These are phyloP conservation scores for Hipposideros armiger DNA, from an alignment of 2,113 vertebrate species.

Conservation along the genomic window DNA sequence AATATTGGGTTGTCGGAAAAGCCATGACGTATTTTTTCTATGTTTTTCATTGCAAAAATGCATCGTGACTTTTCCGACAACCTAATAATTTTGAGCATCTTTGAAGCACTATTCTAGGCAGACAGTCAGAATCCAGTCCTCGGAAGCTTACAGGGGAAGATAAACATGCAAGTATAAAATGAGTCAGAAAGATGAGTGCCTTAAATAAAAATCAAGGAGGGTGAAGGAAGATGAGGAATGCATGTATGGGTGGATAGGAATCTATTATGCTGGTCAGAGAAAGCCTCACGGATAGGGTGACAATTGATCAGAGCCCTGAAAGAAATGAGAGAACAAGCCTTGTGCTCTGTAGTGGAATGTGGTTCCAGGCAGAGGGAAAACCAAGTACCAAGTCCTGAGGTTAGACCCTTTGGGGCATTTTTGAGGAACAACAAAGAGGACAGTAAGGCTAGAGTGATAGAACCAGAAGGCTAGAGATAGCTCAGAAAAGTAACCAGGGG, in stretches of 20 bases:
- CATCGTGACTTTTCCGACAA: too few relatives aligned
- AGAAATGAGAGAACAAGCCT: not conserved
- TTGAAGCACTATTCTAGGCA: constrained; percentile 24
- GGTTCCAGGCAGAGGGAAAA: not conserved
- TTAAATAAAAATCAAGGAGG: constrained; percentile 31
- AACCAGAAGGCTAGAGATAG: constrained; percentile 25
- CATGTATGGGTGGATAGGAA: not conserved
- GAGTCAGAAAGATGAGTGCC: not conserved
- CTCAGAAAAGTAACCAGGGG: not conserved
- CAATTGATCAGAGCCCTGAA: not conserved
- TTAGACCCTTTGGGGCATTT: not conserved
- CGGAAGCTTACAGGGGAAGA: not conserved
- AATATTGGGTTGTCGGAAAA: not conserved
- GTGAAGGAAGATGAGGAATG: not conserved
- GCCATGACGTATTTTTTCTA: too few relatives aligned
- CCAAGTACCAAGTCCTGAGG: not conserved
- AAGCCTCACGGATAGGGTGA: not conserved
- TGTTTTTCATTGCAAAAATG: too few relatives aligned
- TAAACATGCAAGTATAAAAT: not conserved
- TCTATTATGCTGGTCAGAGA: not conserved
- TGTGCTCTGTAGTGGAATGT: not conserved
- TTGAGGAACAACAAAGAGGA: not conserved
- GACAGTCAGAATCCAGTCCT: not conserved
- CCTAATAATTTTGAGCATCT: not conserved
- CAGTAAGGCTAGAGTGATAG: not conserved